Evolutionary conservation across 2,888 invertebrate genomes (phyloP), one percentile per base, ranked within the genome.

Genomic region (Drosophila merina): DNA sequence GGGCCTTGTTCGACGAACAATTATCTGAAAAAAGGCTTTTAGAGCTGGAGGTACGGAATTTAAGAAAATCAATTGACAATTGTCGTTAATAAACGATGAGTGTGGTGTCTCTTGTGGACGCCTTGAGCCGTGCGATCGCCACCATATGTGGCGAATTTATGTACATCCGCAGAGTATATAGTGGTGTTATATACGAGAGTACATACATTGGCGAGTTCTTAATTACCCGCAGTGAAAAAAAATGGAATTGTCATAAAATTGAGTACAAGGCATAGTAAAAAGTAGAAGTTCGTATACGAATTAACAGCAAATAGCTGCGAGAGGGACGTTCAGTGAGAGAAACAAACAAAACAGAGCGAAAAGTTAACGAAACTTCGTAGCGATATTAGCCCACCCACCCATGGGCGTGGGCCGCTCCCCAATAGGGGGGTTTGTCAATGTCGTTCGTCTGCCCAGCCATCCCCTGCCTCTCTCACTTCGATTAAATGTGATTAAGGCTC

Each of bases 401-500:
- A 81, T 55, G 68, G 85, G 72, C 87, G 79, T 72, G 50, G 63
- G 44, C 57, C 26, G 33, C 28, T 60, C 64, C 63, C 64, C 14
- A 14, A 28, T 60, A 51, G 49, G 20, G 57, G 80, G 86, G 81
- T 58, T 44, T 45, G 50, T 26, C 44, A 58, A 50, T 72, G 64
- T 50, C 73, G 62, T 26, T 36, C 50, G 20, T 64, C 48, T 25
- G 25, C 9, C 12, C 20, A 3, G 6, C 20, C 20, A 20, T 42
- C 10, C 10, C 6, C 3, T 40, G 25, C 3, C 36, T 12, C 30
- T 31, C 14, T 12, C 38, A 25, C 26, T 70, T 67, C 79, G 82
- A 72, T 77, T 71, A 86, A 88, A 82, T 81, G 86, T 81, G 86
- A 81, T 81, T 81, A 81, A 81, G 81, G 72, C 77, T 88, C 88